Evolutionary conservation across 1,140 invertebrate species (phyloP).

Genomic region (Hylaeus anthracinus): DNA sequence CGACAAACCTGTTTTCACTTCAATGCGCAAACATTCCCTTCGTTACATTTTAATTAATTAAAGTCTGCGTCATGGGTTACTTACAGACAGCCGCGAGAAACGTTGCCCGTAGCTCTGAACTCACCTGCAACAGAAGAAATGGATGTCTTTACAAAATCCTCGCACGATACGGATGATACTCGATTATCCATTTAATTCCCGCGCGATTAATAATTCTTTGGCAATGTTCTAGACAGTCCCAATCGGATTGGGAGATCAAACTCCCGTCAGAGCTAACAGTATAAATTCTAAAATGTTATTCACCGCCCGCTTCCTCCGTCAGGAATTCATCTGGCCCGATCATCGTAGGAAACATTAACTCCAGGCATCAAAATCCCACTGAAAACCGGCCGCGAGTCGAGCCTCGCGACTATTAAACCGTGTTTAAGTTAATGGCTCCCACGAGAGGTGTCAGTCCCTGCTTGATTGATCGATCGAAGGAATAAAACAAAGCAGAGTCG

Average conservation of each 20-base stretch:
- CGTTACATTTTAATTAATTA: conserved; percentile 9
- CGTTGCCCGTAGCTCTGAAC: neutral
- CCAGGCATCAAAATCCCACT: conserved; percentile 7
- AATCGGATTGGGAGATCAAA: conserved; percentile 10
- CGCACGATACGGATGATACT: no score
- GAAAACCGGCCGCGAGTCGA: conserved; percentile 20
- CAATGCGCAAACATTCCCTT: no score
- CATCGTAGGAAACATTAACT: conserved; percentile 10
- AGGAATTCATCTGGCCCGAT: conserved; percentile 25
- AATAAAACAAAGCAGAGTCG: conserved; percentile 30
- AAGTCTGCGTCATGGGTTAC: no score
- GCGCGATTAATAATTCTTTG: conserved; percentile 16
- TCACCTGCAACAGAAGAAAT: no score
- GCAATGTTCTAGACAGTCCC: conserved; percentile 15
- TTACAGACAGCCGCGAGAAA: neutral
- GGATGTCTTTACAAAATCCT: no score
- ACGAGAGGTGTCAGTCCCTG: conserved; percentile 19
- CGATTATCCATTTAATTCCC: conserved; percentile 12
- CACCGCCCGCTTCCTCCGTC: conserved; percentile 7
- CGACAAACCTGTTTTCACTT: no score
- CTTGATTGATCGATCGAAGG: conserved; percentile 40
- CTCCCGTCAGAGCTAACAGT: neutral
- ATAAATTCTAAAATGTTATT: conserved; percentile 19
- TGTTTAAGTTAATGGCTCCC: conserved; percentile 34
- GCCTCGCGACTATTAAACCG: conserved; percentile 23